Conservation (phyloP, 1,140 invertebrate species). For the Drosophila quadrilineata region DNA sequence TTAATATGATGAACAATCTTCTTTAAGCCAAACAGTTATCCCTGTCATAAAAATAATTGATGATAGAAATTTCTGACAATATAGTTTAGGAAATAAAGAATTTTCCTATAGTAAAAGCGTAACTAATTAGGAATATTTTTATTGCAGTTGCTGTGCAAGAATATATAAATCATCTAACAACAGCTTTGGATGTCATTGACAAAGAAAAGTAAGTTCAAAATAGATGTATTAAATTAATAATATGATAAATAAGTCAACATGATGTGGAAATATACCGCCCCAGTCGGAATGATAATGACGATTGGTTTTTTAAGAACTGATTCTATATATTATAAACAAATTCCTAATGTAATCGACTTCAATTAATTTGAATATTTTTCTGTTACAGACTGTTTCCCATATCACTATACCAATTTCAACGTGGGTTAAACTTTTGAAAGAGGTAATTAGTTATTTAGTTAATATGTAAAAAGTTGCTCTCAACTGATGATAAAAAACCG, state of each 20-base stretch:
- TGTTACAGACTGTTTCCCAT: neutral
- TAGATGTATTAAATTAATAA: neutral
- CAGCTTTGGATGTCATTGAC: too few relatives aligned
- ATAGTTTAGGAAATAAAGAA: neutral
- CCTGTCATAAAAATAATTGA: constrained; percentile 67
- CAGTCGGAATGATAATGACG: constrained; percentile 49
- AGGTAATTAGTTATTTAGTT: neutral
- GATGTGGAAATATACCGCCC: constrained; percentile 55
- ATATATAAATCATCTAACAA: neutral
- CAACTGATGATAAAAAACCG: constrained; percentile 54
- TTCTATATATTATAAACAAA: too few relatives aligned
- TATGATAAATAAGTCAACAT: too few relatives aligned
- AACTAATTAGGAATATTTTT: neutral
- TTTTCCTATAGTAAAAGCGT: neutral
- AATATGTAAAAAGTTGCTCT: neutral
- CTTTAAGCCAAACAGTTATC: constrained; percentile 63
- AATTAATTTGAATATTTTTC: neutral
- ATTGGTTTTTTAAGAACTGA: constrained; percentile 18
- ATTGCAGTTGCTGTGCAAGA: neutral
- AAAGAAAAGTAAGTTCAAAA: constrained; percentile 3
- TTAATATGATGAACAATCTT: constrained; percentile 50
- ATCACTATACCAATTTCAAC: too few relatives aligned
- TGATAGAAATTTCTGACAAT: constrained; percentile 44
- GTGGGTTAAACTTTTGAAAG: too few relatives aligned
- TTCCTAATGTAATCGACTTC: neutral